These are phyloP conservation scores for Coptodon bakossiorum DNA, from an alignment of 2,113 vertebrate genomes.

Conservation along the genomic window DNA sequence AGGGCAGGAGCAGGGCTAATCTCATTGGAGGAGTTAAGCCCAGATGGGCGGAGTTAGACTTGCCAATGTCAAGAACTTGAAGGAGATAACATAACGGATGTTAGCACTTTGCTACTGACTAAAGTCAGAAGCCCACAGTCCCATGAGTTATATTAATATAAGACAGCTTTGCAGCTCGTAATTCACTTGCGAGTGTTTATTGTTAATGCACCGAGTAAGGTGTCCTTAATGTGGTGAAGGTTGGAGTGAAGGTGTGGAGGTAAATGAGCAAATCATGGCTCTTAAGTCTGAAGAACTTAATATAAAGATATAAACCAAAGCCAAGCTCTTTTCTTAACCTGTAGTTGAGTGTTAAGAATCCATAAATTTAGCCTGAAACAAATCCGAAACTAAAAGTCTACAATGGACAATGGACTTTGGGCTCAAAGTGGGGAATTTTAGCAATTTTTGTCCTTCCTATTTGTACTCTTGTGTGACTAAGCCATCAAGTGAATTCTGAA, in stretches of 20 bases:
- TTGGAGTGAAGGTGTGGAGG: not conserved
- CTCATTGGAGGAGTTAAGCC: not conserved
- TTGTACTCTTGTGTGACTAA: not conserved
- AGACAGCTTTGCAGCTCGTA: not conserved
- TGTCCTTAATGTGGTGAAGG: not conserved
- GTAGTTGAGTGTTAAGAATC: not conserved
- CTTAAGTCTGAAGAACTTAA: not conserved
- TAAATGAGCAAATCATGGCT: not conserved
- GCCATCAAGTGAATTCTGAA: not conserved
- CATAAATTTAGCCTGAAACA: not conserved
- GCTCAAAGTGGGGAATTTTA: not conserved
- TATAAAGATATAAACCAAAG: not conserved
- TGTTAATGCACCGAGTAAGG: not conserved
- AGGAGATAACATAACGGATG: not conserved
- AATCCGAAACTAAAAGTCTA: not conserved
- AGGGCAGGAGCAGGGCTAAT: slow-evolving; percentile 20
- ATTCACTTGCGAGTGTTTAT: not conserved
- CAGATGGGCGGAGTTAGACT: not conserved
- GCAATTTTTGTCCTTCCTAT: not conserved
- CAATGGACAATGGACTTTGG: not conserved
- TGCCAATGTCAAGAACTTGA: not conserved
- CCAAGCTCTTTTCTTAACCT: not conserved
- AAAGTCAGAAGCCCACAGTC: not conserved
- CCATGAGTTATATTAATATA: not conserved
- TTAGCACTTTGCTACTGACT: not conserved